A percentile compares a stretch with the other conserved stretches of the same genome.
Conservation (phyloP, 1,140 invertebrate species). For the Saccostrea glomerata region DNA sequence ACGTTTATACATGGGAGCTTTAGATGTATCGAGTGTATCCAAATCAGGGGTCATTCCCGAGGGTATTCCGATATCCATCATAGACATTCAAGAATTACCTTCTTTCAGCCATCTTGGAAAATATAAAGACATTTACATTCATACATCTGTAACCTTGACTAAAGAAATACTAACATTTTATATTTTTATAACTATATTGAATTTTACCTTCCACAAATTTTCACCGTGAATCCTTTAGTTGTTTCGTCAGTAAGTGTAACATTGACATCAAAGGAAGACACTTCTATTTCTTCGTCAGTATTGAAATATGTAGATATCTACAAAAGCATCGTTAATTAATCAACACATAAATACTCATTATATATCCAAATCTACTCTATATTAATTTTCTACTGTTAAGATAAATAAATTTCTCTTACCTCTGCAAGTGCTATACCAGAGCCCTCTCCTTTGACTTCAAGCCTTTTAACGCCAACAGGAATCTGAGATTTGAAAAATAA, state of each 20-base stretch:
- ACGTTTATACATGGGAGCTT: constrained; percentile 49
- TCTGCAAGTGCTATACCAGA: constrained; percentile 90
- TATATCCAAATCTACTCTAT: too few species aligned
- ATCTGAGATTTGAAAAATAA: constrained; percentile 18
- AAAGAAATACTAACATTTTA: too few species aligned
- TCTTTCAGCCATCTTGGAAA: constrained; percentile 60
- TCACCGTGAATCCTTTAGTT: constrained; percentile 89
- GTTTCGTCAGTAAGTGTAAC: constrained; percentile 91
- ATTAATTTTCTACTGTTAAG: too few species aligned
- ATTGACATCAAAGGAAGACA: constrained; percentile 92
- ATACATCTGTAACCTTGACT: too few species aligned
- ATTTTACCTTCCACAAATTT: constrained; percentile 85
- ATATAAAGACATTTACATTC: too few species aligned
- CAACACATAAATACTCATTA: too few species aligned
- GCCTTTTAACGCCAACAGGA: constrained; percentile 22
- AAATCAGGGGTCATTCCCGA: constrained; percentile 65
- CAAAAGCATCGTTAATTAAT: background rate
- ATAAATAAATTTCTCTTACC: constrained; percentile 65
- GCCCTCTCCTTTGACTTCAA: constrained; percentile 36
- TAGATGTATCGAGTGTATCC: constrained; percentile 50
- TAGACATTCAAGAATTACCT: constrained; percentile 66
- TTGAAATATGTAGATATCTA: constrained; percentile 89
- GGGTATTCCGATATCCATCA: constrained; percentile 68
- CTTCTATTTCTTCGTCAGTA: constrained; percentile 92
- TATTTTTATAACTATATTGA: too few species aligned